These are phyloP conservation scores for Coregonus suidteri DNA, from an alignment of 2,797 vertebrate species.

Conservation along the genomic window DNA sequence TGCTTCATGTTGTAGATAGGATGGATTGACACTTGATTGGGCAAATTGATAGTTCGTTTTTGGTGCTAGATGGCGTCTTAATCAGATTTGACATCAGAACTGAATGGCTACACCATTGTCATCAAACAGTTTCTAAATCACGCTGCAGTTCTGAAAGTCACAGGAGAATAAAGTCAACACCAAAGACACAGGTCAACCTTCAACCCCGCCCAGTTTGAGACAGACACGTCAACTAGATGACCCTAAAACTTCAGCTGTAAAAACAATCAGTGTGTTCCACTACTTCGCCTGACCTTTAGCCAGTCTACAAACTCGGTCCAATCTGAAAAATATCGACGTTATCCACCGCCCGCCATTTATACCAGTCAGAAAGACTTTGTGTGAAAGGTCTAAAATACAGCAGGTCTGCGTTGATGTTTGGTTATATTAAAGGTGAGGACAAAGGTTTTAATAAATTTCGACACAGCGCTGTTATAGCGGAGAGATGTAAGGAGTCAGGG, in stretches of 20 bases:
- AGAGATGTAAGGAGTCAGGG: not conserved
- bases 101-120: not conserved
- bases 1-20: not conserved
- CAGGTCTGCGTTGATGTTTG: not conserved
- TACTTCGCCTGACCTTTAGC: not conserved
- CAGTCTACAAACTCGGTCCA: not conserved
- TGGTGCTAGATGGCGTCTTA: too few species aligned
- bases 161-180: not conserved
- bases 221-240: too few species aligned
- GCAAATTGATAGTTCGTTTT: too few species aligned
- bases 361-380: not conserved
- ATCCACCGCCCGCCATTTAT: not conserved
- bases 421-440: not conserved
- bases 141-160: not conserved
- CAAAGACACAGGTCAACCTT: not conserved
- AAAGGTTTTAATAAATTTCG: not conserved
- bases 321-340: slow-evolving; percentile 4
- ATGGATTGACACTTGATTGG: not conserved
- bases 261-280: not conserved
- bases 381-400: not conserved
- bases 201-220: not conserved
- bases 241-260: not conserved
- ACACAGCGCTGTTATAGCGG: not conserved
- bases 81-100: too few species aligned
- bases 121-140: not conserved